Evolutionary conservation across 2,113 vertebrate species (phyloP).

Genomic region (Hippocampus barbouri): DNA sequence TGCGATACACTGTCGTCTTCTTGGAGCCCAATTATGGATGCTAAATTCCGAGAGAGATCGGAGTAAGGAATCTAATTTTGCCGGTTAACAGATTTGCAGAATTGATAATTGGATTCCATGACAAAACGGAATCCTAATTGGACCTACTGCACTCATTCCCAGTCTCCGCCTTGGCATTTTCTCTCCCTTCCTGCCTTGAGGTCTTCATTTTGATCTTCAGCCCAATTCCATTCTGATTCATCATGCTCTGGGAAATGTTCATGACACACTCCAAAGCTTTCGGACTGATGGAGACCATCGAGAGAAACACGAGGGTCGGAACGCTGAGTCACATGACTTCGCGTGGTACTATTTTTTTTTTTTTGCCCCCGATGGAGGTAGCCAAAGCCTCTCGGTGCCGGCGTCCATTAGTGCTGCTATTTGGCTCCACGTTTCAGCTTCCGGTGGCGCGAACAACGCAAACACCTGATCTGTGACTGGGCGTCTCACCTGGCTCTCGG

Average conservation of each 20-base stretch:
- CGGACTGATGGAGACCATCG: neutral
- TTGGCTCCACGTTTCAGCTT: conserved; percentile 45
- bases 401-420: conserved; percentile 64
- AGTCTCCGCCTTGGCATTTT: neutral
- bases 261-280: neutral
- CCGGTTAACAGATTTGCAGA: conserved; percentile 28
- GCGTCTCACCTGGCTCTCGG: conserved; percentile 88
- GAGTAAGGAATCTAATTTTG: conserved; percentile 8
- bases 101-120: conserved; percentile 31
- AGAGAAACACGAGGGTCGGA: neutral
- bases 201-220: neutral
- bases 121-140: conserved; percentile 33
- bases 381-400: conserved; percentile 36
- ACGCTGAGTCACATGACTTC: conserved; percentile 15
- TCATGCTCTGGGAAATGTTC: neutral
- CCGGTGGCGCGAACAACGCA: neutral
- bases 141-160: conserved; percentile 26
- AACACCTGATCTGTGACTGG: conserved; percentile 20
- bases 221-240: neutral
- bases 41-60: conserved; percentile 8
- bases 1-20: conserved; percentile 39
- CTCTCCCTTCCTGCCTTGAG: neutral
- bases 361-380: conserved; percentile 22
- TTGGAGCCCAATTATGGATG: conserved; percentile 28
- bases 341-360: conserved; percentile 28